These are phyloP conservation scores for Saturnia pavonia DNA, from an alignment of 2,888 invertebrate species.

Conservation along the genomic window DNA sequence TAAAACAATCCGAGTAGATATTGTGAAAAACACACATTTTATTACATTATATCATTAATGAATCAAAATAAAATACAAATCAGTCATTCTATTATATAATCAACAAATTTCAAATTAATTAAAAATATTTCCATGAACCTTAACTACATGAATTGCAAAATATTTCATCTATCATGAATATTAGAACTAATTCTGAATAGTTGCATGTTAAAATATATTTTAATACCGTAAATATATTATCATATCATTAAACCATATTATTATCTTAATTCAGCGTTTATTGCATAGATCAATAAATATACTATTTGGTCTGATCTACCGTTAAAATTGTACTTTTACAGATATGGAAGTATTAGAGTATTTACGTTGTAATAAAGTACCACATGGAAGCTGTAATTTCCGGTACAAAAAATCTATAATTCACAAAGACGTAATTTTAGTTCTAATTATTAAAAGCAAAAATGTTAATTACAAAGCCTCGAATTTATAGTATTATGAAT, in stretches of 20 bases:
- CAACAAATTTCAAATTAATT: neutral
- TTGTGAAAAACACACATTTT: conserved; percentile 38
- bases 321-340: neutral
- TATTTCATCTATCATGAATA: neutral
- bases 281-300: neutral
- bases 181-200: neutral
- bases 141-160: neutral
- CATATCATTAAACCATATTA: neutral
- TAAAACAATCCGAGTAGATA: conserved; percentile 29
- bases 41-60: conserved; percentile 18
- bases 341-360: neutral
- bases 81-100: conserved; percentile 15
- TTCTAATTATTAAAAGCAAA: neutral
- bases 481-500: neutral
- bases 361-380: neutral
- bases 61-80: conserved; percentile 22
- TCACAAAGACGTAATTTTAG: neutral
- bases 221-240: neutral
- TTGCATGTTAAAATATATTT: neutral
- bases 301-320: neutral
- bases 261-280: neutral
- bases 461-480: neutral
- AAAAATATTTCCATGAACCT: conserved; percentile 11
- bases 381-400: neutral
- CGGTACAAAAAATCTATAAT: neutral